Percentiles rank a stretch among this genome's conserved stretches.
Evolutionary conservation across 2,797 vertebrate genomes (phyloP).

Genomic region (Lerista edwardsae): DNA sequence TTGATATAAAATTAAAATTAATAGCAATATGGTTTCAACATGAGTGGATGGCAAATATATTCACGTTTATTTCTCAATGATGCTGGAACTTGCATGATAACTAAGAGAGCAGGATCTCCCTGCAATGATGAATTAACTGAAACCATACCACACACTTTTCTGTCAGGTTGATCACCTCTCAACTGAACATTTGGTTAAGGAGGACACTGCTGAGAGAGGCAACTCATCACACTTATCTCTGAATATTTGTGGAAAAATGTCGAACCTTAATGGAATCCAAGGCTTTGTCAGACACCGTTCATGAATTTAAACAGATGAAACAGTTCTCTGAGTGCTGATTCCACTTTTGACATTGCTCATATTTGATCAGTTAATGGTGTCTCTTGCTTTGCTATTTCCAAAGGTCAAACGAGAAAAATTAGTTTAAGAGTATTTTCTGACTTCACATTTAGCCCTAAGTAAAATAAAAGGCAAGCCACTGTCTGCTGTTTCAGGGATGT

Average conservation of each 20-base stretch:
- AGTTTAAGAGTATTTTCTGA: constrained; percentile 19
- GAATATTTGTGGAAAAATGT: constrained; percentile 31
- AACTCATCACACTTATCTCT: constrained; percentile 56
- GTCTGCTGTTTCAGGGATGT: not conserved
- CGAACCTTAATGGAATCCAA: constrained; percentile 49
- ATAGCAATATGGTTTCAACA: constrained; percentile 42
- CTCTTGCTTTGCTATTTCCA: constrained; percentile 72
- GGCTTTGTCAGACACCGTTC: constrained; percentile 61
- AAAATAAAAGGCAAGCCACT: not conserved
- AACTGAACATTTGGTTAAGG: constrained; percentile 60
- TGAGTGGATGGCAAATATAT: constrained; percentile 54
- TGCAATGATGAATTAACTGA: constrained; percentile 66
- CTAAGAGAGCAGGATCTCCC: constrained; percentile 61
- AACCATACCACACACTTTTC: constrained; percentile 48
- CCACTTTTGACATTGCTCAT: constrained; percentile 74
- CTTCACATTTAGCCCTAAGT: not conserved
- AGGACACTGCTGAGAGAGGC: constrained; percentile 51
- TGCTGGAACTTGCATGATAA: constrained; percentile 52
- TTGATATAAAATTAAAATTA: not conserved
- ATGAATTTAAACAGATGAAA: constrained; percentile 71
- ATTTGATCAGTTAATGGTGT: constrained; percentile 78
- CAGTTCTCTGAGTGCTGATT: constrained; percentile 74
- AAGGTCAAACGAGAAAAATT: constrained; percentile 76
- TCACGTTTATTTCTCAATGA: constrained; percentile 63
- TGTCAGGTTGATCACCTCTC: constrained; percentile 62